Evolutionary conservation across 2,797 vertebrate species (phyloP).

Genomic region (Rhinella marina): DNA sequence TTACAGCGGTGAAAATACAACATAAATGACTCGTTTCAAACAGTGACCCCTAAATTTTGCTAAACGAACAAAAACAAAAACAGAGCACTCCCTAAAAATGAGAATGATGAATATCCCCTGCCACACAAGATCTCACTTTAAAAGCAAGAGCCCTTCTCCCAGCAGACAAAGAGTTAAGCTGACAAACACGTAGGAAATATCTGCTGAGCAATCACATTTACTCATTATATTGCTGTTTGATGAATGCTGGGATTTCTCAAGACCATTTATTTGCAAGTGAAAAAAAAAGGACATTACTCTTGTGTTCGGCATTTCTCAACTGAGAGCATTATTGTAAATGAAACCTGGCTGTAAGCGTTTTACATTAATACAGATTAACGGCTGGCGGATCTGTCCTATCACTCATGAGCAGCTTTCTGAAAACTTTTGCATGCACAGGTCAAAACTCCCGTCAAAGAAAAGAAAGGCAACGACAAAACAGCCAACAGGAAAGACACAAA

Average conservation of each 20-base stretch:
- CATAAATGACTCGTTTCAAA: constrained; percentile 5
- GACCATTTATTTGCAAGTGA: constrained; percentile 55
- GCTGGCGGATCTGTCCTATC: constrained; percentile 41
- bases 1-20: neutral
- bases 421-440: constrained; percentile 40
- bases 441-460: constrained; percentile 50
- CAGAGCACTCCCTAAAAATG: neutral
- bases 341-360: constrained; percentile 54
- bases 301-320: constrained; percentile 52
- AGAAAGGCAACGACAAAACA: neutral
- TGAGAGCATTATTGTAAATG: constrained; percentile 58
- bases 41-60: constrained; percentile 34
- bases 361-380: constrained; percentile 61
- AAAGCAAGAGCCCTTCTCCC: neutral
- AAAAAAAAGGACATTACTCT: constrained; percentile 47
- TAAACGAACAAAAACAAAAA: neutral
- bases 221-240: constrained; percentile 56
- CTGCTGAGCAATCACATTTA: constrained; percentile 58
- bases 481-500: neutral
- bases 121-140: neutral
- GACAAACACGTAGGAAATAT: constrained; percentile 51
- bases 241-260: constrained; percentile 55
- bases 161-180: constrained; percentile 27
- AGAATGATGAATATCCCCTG: constrained; percentile 11
- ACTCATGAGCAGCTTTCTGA: constrained; percentile 23